Conservation (phyloP, 2,888 invertebrate genomes). For the Erynnis tages region DNA sequence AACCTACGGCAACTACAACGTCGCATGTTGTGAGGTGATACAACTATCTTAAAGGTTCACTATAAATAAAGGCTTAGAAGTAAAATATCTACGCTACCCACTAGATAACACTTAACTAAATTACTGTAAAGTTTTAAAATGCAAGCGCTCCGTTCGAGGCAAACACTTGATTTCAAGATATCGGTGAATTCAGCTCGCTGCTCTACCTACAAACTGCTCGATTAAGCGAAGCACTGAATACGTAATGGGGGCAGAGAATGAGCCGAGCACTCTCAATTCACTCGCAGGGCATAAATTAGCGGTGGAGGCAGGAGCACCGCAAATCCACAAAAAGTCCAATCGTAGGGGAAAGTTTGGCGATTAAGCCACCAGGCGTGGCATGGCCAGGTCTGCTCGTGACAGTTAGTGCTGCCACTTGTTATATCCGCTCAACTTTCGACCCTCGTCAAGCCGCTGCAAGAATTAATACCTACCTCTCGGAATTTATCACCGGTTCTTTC, state of each 20-base stretch:
- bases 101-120: background rate
- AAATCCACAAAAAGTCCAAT: slow-evolving; percentile 78
- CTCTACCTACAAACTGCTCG: slow-evolving; percentile 45
- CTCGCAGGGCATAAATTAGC: slow-evolving; percentile 74
- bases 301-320: slow-evolving; percentile 58
- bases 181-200: slow-evolving; percentile 12
- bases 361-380: slow-evolving; percentile 78
- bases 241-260: slow-evolving; percentile 62
- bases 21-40: too few relatives aligned
- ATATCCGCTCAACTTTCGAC: slow-evolving; percentile 79
- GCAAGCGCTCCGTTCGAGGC: slow-evolving; percentile 10
- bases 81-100: background rate
- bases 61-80: background rate
- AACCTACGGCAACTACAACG: too few relatives aligned
- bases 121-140: slow-evolving; percentile 1
- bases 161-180: slow-evolving; percentile 24
- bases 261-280: slow-evolving; percentile 59
- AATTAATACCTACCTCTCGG: slow-evolving; percentile 69
- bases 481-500: slow-evolving; percentile 47
- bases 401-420: slow-evolving; percentile 80
- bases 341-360: slow-evolving; percentile 78
- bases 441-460: slow-evolving; percentile 75
- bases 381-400: slow-evolving; percentile 76
- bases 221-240: slow-evolving; percentile 77
- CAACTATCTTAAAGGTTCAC: too few relatives aligned